Evolutionary conservation across 2,113 vertebrate genomes (phyloP), one percentile per base, ranked within the genome.

Genomic region (Petroica traversi): DNA sequence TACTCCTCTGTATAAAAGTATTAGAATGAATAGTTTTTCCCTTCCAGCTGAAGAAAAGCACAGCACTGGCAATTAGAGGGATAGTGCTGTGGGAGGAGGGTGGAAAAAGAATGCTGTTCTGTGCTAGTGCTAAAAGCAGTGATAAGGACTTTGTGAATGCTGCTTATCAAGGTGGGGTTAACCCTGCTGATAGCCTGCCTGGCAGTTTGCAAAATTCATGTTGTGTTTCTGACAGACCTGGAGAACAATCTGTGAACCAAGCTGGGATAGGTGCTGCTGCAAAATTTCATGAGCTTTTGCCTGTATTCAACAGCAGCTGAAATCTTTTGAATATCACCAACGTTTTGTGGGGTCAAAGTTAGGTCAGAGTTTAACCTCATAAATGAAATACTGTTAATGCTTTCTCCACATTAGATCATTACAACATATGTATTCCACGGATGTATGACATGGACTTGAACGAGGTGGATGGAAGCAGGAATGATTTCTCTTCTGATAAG

Each of bases 401-500:
- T 90, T 91, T 95, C 69, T 66, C 26, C 38, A 41, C 26, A 38
- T 75, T 68, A 78, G 8, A 29, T 76, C 8, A 24, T 68, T 75
- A 61, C 36, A 64, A 33, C 8, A 5, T 62, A 52, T 8, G 19
- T 54, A 59, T 66, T 93, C 75, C 31, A 36, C 66, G 55, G 79
- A 69, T 55, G 51, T n/a, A 51, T 17, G 34, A 86, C 45, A 66
- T n/a, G 36, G 23, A 64, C 15, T 77, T 68, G 16, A 66, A 73
- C 0, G 0, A 28, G 1, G 7, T n/a, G 13, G 33, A 33, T 52
- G 25, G 17, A 28, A 63, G 71, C 45, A 81, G 33, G 14, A 51
- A 43, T 40, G 12, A 64, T 92, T 89, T 91, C 3, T 45, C 31
- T 79, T 90, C 25, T 81, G n/a, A 61, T 76, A 19, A 69, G 84